These are phyloP conservation scores for Numenius phaeopus DNA, from an alignment of 2,797 vertebrate species.

Conservation along the genomic window DNA sequence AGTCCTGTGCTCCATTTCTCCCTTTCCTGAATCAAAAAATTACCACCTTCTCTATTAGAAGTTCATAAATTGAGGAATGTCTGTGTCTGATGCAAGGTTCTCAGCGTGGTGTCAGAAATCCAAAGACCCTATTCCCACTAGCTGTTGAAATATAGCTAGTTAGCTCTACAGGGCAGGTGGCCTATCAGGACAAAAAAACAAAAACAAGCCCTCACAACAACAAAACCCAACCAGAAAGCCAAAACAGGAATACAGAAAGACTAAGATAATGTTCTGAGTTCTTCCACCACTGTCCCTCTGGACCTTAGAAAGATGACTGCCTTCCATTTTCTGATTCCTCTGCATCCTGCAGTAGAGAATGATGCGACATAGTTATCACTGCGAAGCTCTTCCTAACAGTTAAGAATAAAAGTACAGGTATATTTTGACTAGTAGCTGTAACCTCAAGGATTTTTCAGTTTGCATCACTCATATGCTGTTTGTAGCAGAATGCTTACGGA, in stretches of 20 bases:
- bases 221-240: background rate
- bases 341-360: background rate
- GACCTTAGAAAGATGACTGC: background rate
- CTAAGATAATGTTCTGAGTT: background rate
- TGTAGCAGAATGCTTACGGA: background rate
- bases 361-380: background rate
- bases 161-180: background rate
- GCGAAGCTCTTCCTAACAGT: background rate
- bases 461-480: background rate
- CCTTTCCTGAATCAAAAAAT: background rate
- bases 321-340: background rate
- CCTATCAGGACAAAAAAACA: background rate
- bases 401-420: background rate
- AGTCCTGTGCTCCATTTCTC: background rate
- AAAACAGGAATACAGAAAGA: background rate
- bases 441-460: background rate
- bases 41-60: background rate
- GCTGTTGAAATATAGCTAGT: background rate
- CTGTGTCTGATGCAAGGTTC: background rate
- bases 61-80: background rate
- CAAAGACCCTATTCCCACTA: background rate
- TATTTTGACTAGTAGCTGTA: background rate
- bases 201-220: background rate
- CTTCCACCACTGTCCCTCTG: background rate
- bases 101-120: background rate